Evolutionary conservation across 2,113 vertebrate genomes (phyloP).

Genomic region (Chaenocephalus aceratus): DNA sequence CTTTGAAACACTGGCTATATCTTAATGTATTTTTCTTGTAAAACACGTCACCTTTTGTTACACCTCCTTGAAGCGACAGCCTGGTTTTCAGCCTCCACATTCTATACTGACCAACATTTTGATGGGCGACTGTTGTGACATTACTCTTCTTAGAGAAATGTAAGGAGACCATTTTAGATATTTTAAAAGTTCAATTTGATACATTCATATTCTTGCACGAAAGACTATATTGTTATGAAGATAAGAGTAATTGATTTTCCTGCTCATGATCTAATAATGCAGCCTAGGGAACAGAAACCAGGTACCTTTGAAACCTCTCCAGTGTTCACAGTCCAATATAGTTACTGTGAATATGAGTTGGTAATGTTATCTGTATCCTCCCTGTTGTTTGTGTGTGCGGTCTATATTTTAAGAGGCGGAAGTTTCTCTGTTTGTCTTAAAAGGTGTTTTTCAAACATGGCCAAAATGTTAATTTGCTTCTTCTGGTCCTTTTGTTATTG

Average conservation of each 20-base stretch:
- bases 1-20: constrained; percentile 33
- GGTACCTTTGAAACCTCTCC: constrained; percentile 47
- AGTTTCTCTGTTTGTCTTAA: background rate
- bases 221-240: constrained; percentile 38
- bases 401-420: background rate
- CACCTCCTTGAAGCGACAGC: constrained; percentile 36
- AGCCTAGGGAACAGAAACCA: constrained; percentile 25
- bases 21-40: constrained; percentile 39
- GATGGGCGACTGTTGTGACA: constrained; percentile 16
- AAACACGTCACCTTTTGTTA: constrained; percentile 4
- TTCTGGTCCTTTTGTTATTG: no score
- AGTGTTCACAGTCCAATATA: constrained; percentile 32
- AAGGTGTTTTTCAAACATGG: background rate
- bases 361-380: constrained; percentile 52
- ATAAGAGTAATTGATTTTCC: constrained; percentile 48
- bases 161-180: background rate
- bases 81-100: constrained; percentile 25
- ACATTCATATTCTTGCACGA: constrained; percentile 31
- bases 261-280: constrained; percentile 37
- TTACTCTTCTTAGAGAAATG: background rate
- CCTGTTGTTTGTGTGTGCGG: background rate
- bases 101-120: constrained; percentile 7
- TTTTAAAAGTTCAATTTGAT: constrained; percentile 44
- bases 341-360: constrained; percentile 12
- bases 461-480: no score